These are phyloP conservation scores for Acinonyx jubatus DNA, from an alignment of 2,113 vertebrate genomes.

Conservation along the genomic window DNA sequence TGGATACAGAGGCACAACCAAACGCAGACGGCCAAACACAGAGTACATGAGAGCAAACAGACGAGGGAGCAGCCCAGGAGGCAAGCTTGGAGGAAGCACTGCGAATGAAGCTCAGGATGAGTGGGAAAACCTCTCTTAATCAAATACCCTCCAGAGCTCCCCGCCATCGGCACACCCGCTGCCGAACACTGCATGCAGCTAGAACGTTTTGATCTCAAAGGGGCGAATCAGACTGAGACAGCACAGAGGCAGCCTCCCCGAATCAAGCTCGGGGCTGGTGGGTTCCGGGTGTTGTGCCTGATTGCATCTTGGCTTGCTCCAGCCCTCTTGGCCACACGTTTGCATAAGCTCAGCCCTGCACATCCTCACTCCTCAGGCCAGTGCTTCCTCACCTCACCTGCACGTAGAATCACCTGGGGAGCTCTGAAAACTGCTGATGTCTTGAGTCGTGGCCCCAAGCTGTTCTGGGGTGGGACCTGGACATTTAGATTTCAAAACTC, in stretches of 20 bases:
- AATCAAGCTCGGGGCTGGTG: not conserved
- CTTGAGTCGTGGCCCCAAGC: not conserved
- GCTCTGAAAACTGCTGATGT: not conserved
- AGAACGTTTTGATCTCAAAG: not conserved
- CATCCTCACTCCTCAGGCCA: too few species aligned
- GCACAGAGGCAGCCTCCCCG: not conserved
- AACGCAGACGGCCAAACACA: not conserved
- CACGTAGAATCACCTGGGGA: not conserved
- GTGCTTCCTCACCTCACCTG: not conserved
- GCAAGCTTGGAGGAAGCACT: not conserved
- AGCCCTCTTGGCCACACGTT: not conserved
- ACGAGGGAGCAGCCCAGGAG: not conserved
- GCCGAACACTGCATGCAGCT: not conserved
- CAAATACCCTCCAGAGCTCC: not conserved
- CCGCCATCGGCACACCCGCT: not conserved
- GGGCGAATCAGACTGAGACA: not conserved
- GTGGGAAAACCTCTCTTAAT: not conserved
- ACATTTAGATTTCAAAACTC: not conserved
- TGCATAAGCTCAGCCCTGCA: not conserved
- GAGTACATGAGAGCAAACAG: not conserved
- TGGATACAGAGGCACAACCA: slow-evolving; percentile 28
- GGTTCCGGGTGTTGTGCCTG: not conserved
- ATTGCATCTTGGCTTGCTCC: not conserved
- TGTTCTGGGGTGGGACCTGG: not conserved
- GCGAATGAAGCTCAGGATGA: not conserved